A percentile compares a stretch with the other conserved stretches of the same genome.
phyloP scores from a whole-genome alignment of 2,113 vertebrate genomes.

The Marmota monax region DNA sequence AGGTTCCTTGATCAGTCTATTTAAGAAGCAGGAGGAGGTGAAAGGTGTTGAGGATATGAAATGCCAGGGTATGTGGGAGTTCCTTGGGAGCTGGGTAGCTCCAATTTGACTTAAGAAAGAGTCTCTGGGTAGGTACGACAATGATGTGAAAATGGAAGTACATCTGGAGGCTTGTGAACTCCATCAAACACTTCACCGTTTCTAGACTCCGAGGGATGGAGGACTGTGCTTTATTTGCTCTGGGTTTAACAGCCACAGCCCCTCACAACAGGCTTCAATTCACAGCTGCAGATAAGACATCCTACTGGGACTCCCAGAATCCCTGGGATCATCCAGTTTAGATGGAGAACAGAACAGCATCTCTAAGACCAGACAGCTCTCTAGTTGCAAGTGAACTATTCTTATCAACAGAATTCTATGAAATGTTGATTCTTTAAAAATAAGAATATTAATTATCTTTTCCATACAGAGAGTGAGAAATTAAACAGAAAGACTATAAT shows the following conservation, averaged over 20 bases:
- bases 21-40: slow-evolving; percentile 12
- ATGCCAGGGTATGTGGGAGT: not conserved
- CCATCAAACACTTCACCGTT: not conserved
- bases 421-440: not conserved
- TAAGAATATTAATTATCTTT: not conserved
- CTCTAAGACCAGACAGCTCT: not conserved
- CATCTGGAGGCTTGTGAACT: not conserved
- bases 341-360: not conserved
- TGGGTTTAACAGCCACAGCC: not conserved
- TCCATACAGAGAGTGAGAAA: not conserved
- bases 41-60: slow-evolving; percentile 14
- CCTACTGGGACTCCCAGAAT: not conserved
- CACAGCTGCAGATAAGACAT: not conserved
- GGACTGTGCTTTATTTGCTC: not conserved
- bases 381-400: not conserved
- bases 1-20: not conserved
- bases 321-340: not conserved
- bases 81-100: not conserved
- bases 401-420: not conserved
- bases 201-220: not conserved
- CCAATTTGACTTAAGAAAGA: not conserved
- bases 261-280: not conserved
- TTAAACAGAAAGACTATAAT: not conserved
- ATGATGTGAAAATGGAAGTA: not conserved
- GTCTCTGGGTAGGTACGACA: not conserved